phyloP scores from a whole-genome alignment of 2,797 vertebrate species.

The Acipenser ruthenus region DNA sequence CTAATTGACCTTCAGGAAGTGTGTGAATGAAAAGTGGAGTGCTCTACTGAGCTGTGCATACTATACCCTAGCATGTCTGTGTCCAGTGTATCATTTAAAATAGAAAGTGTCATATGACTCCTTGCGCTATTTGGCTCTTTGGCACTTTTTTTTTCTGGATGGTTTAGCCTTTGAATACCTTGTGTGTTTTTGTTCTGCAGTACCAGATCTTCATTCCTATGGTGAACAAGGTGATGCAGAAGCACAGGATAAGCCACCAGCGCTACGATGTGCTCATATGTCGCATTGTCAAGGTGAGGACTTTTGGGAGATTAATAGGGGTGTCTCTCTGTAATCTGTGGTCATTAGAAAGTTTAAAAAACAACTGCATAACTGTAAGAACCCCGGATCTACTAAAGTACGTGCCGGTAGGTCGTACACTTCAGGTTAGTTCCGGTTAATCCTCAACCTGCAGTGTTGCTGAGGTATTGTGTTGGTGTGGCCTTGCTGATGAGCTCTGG shows the following conservation, averaged over 20 bases:
- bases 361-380: no score
- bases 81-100: no score
- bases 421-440: neutral
- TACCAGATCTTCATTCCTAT: conserved; percentile 98
- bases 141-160: conserved; percentile 17
- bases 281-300: conserved; percentile 87
- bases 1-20: no score
- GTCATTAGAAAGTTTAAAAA: neutral
- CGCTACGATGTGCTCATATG: conserved; percentile 95
- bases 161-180: neutral
- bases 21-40: no score
- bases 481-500: conserved; percentile 2
- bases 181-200: conserved; percentile 45
- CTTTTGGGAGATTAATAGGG: neutral
- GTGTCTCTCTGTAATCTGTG: no score
- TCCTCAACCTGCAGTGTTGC: neutral
- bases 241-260: conserved; percentile 92
- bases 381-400: no score
- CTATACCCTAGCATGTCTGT: no score
- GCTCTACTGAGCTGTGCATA: no score
- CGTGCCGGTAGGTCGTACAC: neutral
- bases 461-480: conserved; percentile 34
- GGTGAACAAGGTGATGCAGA: conserved; percentile 96
- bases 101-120: no score
- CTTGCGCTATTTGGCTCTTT: no score